Evolutionary conservation across 2,888 invertebrate genomes (phyloP).

Genomic region (Sarcophaga subvicina): DNA sequence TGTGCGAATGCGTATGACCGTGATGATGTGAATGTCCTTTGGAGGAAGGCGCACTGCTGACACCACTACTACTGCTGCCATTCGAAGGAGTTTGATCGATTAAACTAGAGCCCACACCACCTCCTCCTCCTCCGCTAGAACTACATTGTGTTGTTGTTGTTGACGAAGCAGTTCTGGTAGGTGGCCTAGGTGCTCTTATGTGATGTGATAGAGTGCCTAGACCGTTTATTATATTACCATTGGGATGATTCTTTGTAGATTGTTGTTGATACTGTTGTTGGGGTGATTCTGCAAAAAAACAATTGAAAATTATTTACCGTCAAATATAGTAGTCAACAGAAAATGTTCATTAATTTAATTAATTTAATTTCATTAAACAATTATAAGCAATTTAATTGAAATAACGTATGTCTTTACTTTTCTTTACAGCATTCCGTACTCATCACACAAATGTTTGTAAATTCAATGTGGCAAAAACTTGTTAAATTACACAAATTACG

Average conservation of each 20-base stretch:
- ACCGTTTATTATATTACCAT: constrained; percentile 78
- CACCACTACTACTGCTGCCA: constrained; percentile 80
- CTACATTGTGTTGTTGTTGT: constrained; percentile 73
- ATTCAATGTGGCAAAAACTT: too few relatives aligned
- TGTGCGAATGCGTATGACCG: constrained; percentile 77
- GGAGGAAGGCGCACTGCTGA: constrained; percentile 80
- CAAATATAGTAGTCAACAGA: too few relatives aligned
- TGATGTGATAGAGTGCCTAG: constrained; percentile 75
- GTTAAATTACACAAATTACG: too few relatives aligned
- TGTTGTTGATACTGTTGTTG: constrained; percentile 75
- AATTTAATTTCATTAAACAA: too few relatives aligned
- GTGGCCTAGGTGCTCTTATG: constrained; percentile 81
- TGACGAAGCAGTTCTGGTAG: constrained; percentile 81
- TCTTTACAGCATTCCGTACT: too few relatives aligned
- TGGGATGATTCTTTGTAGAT: constrained; percentile 79
- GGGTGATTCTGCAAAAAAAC: constrained; percentile 70
- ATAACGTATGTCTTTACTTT: too few relatives aligned
- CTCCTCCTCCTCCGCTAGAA: constrained; percentile 68
- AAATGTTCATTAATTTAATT: too few relatives aligned
- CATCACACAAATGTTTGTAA: too few relatives aligned
- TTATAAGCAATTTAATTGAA: too few relatives aligned
- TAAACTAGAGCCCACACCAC: constrained; percentile 63
- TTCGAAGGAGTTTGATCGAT: constrained; percentile 73
- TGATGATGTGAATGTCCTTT: constrained; percentile 82
- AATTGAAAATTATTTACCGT: not conserved